Percentiles rank a stretch among this genome's conserved stretches.
Evolutionary conservation across 2,797 vertebrate species (phyloP).

Genomic region (Molothrus ater): DNA sequence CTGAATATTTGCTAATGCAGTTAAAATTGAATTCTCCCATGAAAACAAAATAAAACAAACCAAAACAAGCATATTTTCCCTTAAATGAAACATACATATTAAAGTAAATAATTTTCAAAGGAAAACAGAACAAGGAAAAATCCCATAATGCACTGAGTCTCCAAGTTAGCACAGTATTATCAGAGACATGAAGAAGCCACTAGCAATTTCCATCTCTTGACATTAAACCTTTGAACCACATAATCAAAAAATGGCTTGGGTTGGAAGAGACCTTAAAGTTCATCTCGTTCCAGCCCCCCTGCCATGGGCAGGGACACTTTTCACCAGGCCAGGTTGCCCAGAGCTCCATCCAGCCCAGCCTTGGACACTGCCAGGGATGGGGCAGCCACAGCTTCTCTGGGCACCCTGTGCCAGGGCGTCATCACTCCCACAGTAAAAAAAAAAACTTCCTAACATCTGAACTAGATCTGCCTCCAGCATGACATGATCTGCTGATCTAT

Average conservation of each 20-base stretch:
- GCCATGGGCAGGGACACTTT: background rate
- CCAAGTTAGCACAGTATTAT: background rate
- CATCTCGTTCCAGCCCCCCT: fast-evolving
- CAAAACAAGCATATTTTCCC: background rate
- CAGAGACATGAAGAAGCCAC: background rate
- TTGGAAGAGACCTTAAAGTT: background rate
- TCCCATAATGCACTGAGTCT: background rate
- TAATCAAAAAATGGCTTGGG: background rate
- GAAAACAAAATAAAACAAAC: background rate
- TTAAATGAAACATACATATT: background rate
- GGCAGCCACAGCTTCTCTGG: background rate
- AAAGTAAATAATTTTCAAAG: background rate
- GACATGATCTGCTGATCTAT: background rate
- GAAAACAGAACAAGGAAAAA: background rate
- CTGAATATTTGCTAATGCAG: background rate
- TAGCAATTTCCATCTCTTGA: background rate
- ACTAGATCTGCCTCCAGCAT: background rate
- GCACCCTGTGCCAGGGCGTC: background rate
- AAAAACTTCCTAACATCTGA: background rate
- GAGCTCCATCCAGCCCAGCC: background rate
- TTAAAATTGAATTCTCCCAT: background rate
- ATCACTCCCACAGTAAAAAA: background rate
- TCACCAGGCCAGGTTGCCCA: too few relatives aligned
- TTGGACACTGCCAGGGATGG: background rate
- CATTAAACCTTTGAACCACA: background rate